Percentiles rank a stretch among this genome's conserved stretches.
Conservation (phyloP, 2,888 invertebrate species). For the Taenaris catops region DNA sequence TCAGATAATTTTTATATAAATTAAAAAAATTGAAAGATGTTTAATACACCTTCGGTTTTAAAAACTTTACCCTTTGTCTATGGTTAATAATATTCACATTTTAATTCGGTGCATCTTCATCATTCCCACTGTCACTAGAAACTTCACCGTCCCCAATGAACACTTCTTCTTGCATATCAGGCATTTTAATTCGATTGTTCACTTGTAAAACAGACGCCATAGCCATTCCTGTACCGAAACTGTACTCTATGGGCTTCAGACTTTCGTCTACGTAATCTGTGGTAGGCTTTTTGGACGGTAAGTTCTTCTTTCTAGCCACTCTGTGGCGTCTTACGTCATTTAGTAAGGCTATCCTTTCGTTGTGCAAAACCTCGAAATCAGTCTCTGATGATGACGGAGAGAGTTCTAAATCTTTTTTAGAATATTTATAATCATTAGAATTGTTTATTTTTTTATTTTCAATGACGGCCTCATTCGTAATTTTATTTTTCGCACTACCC, state of each 20-base stretch:
- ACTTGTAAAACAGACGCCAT: conserved; percentile 68
- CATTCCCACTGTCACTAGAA: conserved; percentile 68
- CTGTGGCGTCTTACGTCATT: conserved; percentile 54
- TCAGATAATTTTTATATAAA: no score
- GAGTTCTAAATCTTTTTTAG: conserved; percentile 55
- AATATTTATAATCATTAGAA: conserved; percentile 34
- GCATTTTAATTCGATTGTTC: conserved; percentile 37
- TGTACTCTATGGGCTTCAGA: conserved; percentile 65
- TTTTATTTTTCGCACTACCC: conserved; percentile 30
- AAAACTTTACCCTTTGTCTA: no score
- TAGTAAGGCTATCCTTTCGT: conserved; percentile 38
- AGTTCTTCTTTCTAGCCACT: conserved; percentile 50
- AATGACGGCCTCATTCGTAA: conserved; percentile 27
- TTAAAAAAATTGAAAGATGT: no score
- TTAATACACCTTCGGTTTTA: no score
- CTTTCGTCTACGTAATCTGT: conserved; percentile 57
- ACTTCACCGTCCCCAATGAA: conserved; percentile 70
- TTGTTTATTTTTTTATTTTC: conserved; percentile 26
- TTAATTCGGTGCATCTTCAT: conserved; percentile 39
- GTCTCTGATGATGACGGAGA: conserved; percentile 52
- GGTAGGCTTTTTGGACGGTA: conserved; percentile 34
- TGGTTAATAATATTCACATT: neutral
- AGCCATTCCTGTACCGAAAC: conserved; percentile 68
- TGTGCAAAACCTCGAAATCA: conserved; percentile 44
- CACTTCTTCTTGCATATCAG: conserved; percentile 55